A percentile compares a stretch with the other conserved stretches of the same genome.
Conservation (phyloP, 2,113 vertebrate genomes). For the Probosciger aterrimus region DNA sequence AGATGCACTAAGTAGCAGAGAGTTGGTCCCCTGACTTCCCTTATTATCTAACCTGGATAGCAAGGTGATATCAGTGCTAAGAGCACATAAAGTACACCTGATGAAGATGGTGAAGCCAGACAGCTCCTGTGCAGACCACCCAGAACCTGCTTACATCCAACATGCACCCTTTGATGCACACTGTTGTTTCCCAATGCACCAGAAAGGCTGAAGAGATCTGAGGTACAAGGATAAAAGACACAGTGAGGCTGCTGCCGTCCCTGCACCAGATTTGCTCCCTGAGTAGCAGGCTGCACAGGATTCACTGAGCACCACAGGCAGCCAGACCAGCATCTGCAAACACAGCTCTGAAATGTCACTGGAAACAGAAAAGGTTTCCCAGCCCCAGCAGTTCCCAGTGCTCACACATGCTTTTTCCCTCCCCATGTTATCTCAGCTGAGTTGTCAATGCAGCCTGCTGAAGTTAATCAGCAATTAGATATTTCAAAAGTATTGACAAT, state of each 20-base stretch:
- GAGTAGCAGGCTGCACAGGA: neutral
- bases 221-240: neutral
- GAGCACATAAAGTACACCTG: neutral
- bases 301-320: neutral
- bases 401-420: neutral
- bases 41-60: neutral
- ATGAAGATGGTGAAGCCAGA: neutral
- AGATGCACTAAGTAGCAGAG: neutral
- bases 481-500: neutral
- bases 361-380: neutral
- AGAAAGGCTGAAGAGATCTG: neutral
- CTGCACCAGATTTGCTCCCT: neutral
- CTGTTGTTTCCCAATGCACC: fast-evolving
- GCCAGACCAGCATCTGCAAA: neutral
- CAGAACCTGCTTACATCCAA: neutral
- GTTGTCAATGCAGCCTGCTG: neutral
- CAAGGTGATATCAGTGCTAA: neutral
- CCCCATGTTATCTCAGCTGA: neutral
- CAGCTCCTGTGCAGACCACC: neutral
- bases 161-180: neutral
- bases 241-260: neutral
- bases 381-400: neutral
- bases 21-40: neutral
- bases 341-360: neutral
- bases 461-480: neutral